Conservation (phyloP, 2,113 vertebrate genomes). For the Origma solitaria region DNA sequence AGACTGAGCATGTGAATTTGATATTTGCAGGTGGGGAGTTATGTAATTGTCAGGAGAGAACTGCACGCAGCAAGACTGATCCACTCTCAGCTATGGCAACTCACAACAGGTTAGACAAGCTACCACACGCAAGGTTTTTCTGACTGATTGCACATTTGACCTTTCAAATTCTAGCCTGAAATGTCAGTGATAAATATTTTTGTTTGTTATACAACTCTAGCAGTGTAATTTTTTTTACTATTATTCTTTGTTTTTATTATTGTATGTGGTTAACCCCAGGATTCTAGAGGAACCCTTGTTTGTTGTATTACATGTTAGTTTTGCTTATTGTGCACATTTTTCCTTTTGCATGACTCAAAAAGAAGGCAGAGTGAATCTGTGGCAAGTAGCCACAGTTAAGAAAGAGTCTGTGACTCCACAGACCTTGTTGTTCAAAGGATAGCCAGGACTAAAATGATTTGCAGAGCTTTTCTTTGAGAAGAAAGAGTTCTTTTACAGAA, state of each 20-base stretch:
- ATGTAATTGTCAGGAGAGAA: background rate
- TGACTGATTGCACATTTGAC: background rate
- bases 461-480: background rate
- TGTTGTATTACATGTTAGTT: background rate
- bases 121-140: background rate
- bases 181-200: background rate
- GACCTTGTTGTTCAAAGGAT: background rate
- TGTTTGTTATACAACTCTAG: background rate
- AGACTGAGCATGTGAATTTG: background rate
- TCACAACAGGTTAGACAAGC: background rate
- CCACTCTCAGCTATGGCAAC: background rate
- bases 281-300: background rate
- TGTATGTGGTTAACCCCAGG: background rate
- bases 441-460: background rate
- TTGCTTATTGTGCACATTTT: background rate
- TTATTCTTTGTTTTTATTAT: background rate
- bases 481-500: background rate
- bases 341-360: background rate
- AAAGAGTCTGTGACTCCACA: background rate
- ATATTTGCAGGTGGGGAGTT: background rate
- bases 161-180: slow-evolving; percentile 15
- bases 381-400: background rate
- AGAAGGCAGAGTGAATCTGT: background rate
- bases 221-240: background rate
- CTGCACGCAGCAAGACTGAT: background rate